Conservation (phyloP, 1,140 invertebrate genomes). For the Cyrtorhinus lividipennis region DNA sequence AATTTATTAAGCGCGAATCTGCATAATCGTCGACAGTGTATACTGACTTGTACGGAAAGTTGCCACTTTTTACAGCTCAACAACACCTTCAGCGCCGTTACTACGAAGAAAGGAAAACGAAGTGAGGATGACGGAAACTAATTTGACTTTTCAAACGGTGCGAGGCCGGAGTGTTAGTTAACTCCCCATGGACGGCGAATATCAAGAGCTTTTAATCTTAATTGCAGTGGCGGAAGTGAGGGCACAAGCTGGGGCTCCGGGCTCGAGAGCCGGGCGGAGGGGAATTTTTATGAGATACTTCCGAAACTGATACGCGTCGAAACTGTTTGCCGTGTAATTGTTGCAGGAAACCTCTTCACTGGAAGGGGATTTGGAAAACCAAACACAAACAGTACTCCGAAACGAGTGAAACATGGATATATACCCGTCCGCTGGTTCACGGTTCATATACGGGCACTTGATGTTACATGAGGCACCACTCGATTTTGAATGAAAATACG, state of each 20-base stretch:
- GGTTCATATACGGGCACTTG: too few species aligned
- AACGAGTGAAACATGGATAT: too few species aligned
- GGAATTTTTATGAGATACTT: conserved; percentile 9
- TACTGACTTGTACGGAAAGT: too few species aligned
- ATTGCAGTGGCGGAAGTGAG: conserved; percentile 4
- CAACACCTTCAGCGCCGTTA: too few species aligned
- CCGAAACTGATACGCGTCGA: conserved; percentile 5
- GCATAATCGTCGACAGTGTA: too few species aligned
- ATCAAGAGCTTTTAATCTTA: conserved; percentile 10
- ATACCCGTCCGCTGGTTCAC: too few species aligned
- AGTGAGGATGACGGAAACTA: conserved; percentile 3
- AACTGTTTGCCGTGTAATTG: conserved; percentile 4
- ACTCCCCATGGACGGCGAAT: conserved; percentile 8
- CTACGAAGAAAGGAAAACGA: too few species aligned
- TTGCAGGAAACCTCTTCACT: background rate
- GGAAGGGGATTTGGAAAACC: background rate
- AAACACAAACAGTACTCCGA: background rate
- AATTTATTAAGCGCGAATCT: too few species aligned
- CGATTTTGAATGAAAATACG: too few species aligned
- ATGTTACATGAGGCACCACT: too few species aligned
- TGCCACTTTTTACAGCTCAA: too few species aligned
- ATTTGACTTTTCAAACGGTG: conserved; percentile 6
- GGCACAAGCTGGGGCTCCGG: background rate
- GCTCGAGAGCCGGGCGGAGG: background rate
- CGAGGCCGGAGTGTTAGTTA: background rate